A percentile compares a stretch with the other conserved stretches of the same genome.
phyloP scores from a whole-genome alignment of 2,888 invertebrate genomes.

The Drosophila cyrtoloma region DNA sequence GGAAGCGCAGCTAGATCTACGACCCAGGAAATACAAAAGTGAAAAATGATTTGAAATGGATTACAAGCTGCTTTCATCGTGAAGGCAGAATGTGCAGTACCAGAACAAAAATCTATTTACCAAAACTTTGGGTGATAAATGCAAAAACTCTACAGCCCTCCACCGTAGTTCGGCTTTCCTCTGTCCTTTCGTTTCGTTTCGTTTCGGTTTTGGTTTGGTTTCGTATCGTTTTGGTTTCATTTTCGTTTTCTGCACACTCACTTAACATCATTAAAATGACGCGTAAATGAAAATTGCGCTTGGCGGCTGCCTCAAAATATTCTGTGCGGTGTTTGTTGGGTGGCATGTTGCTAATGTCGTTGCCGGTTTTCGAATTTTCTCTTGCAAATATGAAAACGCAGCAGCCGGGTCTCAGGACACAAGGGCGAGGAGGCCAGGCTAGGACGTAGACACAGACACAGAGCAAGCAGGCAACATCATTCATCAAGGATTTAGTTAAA shows the following conservation, averaged over 20 bases:
- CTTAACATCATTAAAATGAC: slow-evolving; percentile 81
- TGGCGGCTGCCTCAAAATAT: slow-evolving; percentile 53
- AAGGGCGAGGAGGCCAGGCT: not conserved
- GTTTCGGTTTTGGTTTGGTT: not conserved
- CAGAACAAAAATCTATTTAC: slow-evolving; percentile 71
- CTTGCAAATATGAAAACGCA: slow-evolving; percentile 73
- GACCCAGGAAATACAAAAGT: slow-evolving; percentile 64
- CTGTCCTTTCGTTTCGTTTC: not conserved
- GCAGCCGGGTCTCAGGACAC: slow-evolving; percentile 24
- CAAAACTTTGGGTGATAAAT: slow-evolving; percentile 67
- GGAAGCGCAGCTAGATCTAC: slow-evolving; percentile 1
- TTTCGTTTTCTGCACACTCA: slow-evolving; percentile 79
- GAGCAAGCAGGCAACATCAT: slow-evolving; percentile 63
- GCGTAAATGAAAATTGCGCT: slow-evolving; percentile 78
- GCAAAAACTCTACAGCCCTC: slow-evolving; percentile 52
- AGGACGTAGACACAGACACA: not conserved
- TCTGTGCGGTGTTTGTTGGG: slow-evolving; percentile 39
- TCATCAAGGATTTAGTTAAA: slow-evolving; percentile 82
- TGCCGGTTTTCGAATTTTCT: slow-evolving; percentile 67
- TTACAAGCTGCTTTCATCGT: slow-evolving; percentile 75
- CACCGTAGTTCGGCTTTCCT: not conserved
- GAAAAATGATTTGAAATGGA: slow-evolving; percentile 78
- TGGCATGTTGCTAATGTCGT: slow-evolving; percentile 67
- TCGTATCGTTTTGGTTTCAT: slow-evolving; percentile 36
- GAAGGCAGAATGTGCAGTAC: slow-evolving; percentile 37